Evolutionary conservation across 2,797 vertebrate species (phyloP).

Genomic region (Danio aesculapii): DNA sequence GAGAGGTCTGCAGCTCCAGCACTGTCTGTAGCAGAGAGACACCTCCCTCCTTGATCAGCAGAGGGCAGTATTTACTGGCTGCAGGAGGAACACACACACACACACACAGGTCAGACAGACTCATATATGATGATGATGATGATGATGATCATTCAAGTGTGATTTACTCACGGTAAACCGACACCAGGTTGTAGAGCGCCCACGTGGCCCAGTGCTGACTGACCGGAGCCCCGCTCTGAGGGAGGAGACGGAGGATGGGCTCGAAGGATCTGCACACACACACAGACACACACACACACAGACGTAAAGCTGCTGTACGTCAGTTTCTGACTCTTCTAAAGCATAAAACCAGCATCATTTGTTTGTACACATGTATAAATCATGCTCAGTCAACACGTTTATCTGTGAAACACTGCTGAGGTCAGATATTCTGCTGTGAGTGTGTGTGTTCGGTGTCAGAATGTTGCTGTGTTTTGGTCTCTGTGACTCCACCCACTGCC

Average conservation of each 20-base stretch:
- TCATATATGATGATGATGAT: not conserved
- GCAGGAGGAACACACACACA: constrained; percentile 14
- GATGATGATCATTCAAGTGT: not conserved
- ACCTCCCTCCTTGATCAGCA: constrained; percentile 96
- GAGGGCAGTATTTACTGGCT: constrained; percentile 96
- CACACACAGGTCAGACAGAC: too few relatives aligned
- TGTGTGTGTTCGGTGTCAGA: too few relatives aligned
- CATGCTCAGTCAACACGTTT: too few relatives aligned
- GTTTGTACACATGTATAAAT: too few relatives aligned
- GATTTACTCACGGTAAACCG: constrained; percentile 95
- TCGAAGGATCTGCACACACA: constrained; percentile 91
- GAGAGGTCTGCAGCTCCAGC: constrained; percentile 87
- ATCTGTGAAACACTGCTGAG: too few relatives aligned
- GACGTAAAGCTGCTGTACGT: not conserved
- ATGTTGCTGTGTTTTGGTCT: too few relatives aligned
- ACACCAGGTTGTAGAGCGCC: constrained; percentile 97
- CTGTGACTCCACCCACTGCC: too few relatives aligned
- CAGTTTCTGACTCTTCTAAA: too few relatives aligned
- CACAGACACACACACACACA: not conserved
- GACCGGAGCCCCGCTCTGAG: constrained; percentile 92
- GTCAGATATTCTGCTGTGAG: too few relatives aligned
- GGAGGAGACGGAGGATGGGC: constrained; percentile 95
- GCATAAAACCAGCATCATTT: too few relatives aligned
- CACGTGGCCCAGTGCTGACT: constrained; percentile 99
- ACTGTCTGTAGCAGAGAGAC: constrained; percentile 87